Base-by-base conservation (phyloP, 53 echinoderm and acorn worm genomes). In the Luidia sarsii region DNA sequence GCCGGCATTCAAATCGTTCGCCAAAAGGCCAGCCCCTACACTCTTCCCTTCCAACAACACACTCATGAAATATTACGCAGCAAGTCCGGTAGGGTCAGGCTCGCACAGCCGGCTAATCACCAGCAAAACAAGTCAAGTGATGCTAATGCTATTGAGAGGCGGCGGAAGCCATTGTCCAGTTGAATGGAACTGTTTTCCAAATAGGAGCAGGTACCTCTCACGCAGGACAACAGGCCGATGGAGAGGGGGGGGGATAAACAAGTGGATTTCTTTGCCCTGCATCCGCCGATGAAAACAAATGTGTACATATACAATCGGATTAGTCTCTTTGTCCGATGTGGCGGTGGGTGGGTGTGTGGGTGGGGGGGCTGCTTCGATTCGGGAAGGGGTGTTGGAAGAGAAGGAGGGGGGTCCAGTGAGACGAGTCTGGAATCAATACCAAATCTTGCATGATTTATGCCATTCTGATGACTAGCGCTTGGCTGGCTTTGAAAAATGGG, bases 371-470 rank as follows among this genome's bases (percentile, higher is more conserved):
- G n/a, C n/a, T n/a, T n/a, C n/a, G n/a, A n/a, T n/a, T n/a, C n/a
- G 32, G 33, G 25, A 10, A 33, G 13, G 61, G 33, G 61, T 61
- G 33, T 14, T 4, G 50, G 30, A 62, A 20, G 8, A 18, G 32
- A 32, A 49, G n/a, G n/a, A n/a, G n/a, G n/a, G n/a, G n/a, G n/a
- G n/a, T n/a, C n/a, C n/a, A n/a, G 70, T 50, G 70, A 50, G 33
- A 48, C n/a, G 50, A 14, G 16, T 25, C 14, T 49, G 27, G 8
- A 29, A 70, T 70, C 70, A 70, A 70, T 50, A 70, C 2, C 39
- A 50, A n/a, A 49, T 70, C 70, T 16, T 70, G 70, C 70, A 70
- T 70, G 70, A 70, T 50, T 70, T 70, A 70, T 70, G 39, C 46
- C 48, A 46, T 7, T 11, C 11, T 41, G 41, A 68, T 29, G 18